Base-by-base conservation (phyloP, 1,140 invertebrate genomes). In the Trachymyrmex cornetzi region DNA sequence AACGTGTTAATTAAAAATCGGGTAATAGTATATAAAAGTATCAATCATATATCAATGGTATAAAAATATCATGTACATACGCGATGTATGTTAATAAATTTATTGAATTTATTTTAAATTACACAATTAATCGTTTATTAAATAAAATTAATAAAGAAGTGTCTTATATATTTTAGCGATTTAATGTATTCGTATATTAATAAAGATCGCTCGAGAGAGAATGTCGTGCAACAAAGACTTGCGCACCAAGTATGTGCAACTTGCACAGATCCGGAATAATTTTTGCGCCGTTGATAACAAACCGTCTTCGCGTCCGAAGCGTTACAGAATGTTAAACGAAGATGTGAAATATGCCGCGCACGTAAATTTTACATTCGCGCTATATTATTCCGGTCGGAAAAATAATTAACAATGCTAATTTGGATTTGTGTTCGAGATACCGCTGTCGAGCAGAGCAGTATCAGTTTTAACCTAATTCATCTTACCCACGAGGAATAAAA, bases 351-450 rank as follows among this genome's bases (percentile, higher is more conserved):
- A 61, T 84, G 55, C 80, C 12, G 55, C 38, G 48, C 55, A 48
- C 55, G 38, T 84, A 75, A 84, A 84, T 84, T 61, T 74, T 30
- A 75, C 44, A 74, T 59, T 48, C 55, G 69, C 55, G 38, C 55
- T 69, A 61, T 61, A 82, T 82, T 82, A 82, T 84, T 84, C 80
- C 80, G 69, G 80, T 84, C 55, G 69, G 80, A 30, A 74, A 84
- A 84, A 84, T 84, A 74, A 84, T 84, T 84, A 84, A 84, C 80
- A 84, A 84, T 84, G 80, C 80, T 75, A 84, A 84, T 75, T 84
- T 75, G 80, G 55, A 84, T 84, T 84, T 75, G 80, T 84, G 69
- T 84, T 63, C 24, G 80, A 72, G 69, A 74, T 61, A 44, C n/a
- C 80, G 27, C 53, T 74, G 80, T 74, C 57, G 80, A 30, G 69